Base-by-base conservation (phyloP, 2,888 invertebrate genomes). In the Nysson spinosus region DNA sequence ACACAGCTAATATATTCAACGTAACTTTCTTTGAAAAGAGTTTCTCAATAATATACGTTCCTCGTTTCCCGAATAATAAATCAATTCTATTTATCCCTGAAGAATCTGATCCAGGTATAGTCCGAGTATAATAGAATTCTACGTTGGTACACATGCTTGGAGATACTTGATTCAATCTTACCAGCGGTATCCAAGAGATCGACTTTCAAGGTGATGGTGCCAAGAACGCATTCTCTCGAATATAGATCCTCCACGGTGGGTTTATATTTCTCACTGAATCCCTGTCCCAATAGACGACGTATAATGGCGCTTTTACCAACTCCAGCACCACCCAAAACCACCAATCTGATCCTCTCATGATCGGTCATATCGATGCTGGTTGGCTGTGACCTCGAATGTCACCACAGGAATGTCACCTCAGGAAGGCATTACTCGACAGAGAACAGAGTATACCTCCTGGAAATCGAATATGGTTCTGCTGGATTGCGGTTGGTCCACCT, bases 241-340 rank as follows among this genome's bases (percentile, higher is more conserved):
- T 95, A 95, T 19, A 96, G 90, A 86, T 96, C 96, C 85, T 96
- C 96, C 24, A 96, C 94, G 9, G 96, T 96, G 78, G 95, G 93
- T 75, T 92, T 91, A 87, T 96, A 95, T 82, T 93, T 92, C 80
- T 94, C 94, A 44, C 91, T 90, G 88, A 93, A 96, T 3, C 93
- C 93, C 84, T 94, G 93, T 81, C 92, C 93, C 55, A 96, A 90
- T 82, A 96, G 94, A 46, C 95, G 90, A 77, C 93, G 93, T 47
- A 96, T 91, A 75, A 96, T 93, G 78, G 94, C 93, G 82, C 94
- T 95, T 87, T 96, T 96, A 9, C 96, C 96, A 5, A 95, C 95
- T 28, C 93, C 92, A 1, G 93, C 91, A 1, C 95, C 94, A 4
- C 96, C 96, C 35, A 96, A 88, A 39, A 95, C 91, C 54, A 96